phyloP scores from a whole-genome alignment of 1,140 invertebrate species.

The Nephotettix cincticeps region DNA sequence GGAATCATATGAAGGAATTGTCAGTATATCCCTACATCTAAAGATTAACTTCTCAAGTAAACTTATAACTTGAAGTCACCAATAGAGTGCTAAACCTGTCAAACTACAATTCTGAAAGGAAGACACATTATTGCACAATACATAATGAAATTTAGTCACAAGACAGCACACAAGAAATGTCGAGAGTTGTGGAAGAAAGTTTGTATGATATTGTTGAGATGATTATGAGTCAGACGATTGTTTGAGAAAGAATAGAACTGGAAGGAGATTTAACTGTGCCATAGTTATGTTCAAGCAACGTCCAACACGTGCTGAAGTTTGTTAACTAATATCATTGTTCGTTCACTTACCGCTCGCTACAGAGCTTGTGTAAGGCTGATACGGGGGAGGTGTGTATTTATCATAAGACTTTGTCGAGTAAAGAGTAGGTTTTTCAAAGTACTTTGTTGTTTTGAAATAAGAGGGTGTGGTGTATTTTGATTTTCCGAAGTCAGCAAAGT shows the following conservation, averaged over 20 bases:
- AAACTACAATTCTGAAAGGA: not conserved
- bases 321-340: not conserved
- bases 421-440: not conserved
- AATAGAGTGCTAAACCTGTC: too few species aligned
- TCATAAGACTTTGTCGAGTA: not conserved
- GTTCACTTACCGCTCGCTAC: not conserved
- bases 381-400: not conserved
- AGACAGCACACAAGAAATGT: not conserved
- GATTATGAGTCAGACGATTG: too few species aligned
- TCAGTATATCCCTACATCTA: too few species aligned
- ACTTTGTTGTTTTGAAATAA: slow-evolving; percentile 15
- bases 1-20: too few species aligned
- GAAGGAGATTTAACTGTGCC: too few species aligned
- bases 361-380: slow-evolving; percentile 1
- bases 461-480: not conserved
- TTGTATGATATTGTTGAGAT: too few species aligned
- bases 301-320: too few species aligned
- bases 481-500: slow-evolving; percentile 29
- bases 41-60: too few species aligned
- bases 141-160: not conserved
- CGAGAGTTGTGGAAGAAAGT: too few species aligned
- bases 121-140: not conserved
- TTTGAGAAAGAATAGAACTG: too few species aligned
- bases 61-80: too few species aligned
- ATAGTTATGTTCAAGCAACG: too few species aligned